phyloP scores from a whole-genome alignment of 2,113 vertebrate species.

The Anser cygnoides region DNA sequence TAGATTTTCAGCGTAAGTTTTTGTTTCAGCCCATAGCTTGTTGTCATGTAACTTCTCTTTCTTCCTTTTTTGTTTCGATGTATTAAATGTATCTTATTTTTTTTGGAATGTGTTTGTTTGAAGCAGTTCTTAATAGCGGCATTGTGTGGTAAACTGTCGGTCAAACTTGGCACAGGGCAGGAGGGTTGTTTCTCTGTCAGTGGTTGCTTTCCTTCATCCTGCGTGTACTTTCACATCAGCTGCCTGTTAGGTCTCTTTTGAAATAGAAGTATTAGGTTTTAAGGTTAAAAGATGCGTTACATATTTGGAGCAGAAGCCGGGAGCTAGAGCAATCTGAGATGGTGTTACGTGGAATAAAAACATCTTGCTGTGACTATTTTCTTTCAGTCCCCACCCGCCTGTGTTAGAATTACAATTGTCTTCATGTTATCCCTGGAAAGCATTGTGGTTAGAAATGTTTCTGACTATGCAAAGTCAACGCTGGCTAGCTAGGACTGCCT shows the following conservation, averaged over 20 bases:
- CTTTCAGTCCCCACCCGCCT: not conserved
- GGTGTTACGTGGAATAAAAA: not conserved
- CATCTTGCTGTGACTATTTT: not conserved
- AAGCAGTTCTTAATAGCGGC: not conserved
- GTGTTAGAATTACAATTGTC: not conserved
- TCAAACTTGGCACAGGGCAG: not conserved
- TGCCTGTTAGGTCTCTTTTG: not conserved
- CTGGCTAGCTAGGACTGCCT: not conserved
- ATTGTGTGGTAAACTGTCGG: not conserved
- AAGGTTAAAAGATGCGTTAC: not conserved
- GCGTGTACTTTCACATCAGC: not conserved
- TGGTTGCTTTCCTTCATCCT: not conserved
- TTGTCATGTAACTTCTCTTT: not conserved
- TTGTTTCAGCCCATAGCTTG: not conserved
- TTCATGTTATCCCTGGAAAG: not conserved
- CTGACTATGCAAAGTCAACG: not conserved
- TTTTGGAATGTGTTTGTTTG: not conserved
- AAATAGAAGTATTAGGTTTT: not conserved
- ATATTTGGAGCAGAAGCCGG: not conserved
- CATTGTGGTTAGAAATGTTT: not conserved
- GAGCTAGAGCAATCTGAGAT: not conserved
- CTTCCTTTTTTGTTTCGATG: not conserved
- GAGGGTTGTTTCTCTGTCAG: not conserved
- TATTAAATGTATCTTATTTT: not conserved
- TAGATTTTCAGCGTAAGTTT: not conserved